Base-by-base conservation (phyloP, 2,888 invertebrate genomes). In the Synanthedon formicaeformis region DNA sequence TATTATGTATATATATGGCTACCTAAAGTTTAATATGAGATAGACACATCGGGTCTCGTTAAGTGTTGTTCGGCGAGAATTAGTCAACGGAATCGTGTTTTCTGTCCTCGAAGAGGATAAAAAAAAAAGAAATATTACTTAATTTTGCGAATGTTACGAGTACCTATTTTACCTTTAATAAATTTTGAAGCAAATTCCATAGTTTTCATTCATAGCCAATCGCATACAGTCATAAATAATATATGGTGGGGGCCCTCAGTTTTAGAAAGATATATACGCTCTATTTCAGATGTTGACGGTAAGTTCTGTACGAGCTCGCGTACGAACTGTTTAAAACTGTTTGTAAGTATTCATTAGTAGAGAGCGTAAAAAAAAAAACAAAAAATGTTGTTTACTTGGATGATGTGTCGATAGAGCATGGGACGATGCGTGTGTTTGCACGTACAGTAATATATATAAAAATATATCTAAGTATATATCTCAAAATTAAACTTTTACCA, bases 211-310 rank as follows among this genome's bases (percentile, higher is more conserved):
- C 68, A 16, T 16, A 16, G 76, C 67, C 74, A 73, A 67, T 71
- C 68, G 72, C 72, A 63, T 69, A 62, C 63, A 23, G 23, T 5
- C 4, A 23, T 23, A 23, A 18, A 18, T 2, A 1, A 16, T 2
- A 71, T 70, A 73, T 81, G 75, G 75, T 81, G 83, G 82, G 78
- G 82, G 77, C 76, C 78, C 79, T 75, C 68, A 71, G 75, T 75
- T 73, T 78, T 75, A 80, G 80, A 69, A 71, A 71, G 73, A 73
- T 72, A 71, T 71, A 73, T 73, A 72, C 80, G 76, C 80, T 86
- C 84, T 85, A 81, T 87, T 86, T 83, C 86, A 86, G 87, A 87
- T 86, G 85, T 83, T 87, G 79, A 86, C 87, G 86, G 87, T 87
- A 86, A 86, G 87, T 86, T 64, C 81, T 83, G 84, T 78, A 81